Base-by-base conservation (phyloP, 2,888 invertebrate genomes). In the Diogma glabrata region DNA sequence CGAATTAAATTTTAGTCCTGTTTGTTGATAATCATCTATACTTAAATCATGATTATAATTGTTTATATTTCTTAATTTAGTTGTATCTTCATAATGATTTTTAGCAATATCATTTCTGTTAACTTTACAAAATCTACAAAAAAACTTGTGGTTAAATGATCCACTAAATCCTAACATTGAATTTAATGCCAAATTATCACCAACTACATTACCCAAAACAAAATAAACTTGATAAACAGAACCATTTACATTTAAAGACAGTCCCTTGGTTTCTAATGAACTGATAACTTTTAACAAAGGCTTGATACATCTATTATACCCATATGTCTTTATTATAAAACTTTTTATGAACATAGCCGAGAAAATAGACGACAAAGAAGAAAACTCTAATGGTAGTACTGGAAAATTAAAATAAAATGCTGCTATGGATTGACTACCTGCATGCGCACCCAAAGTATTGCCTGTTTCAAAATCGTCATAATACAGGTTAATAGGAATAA, bases 1-100 rank as follows among this genome's bases (percentile, higher is more conserved):
- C 2, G 48, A 48, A 33, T 20, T 48, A 30, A 30, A 28, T 36
- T 48, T 48, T 6, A 48, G 20, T 7, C 48, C 33, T 12, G 36
- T 33, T 12, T 38, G 38, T 17, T 16, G 10, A 38, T 38, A 38
- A 17, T 38, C 38, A 8, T 5, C 38, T 9, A 9, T 14, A 38
- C 6, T n/a, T 16, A 38, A n/a, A 38, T 38, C 16, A 38, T 38
- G 3, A 38, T 38, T 38, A 38, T 38, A 38, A 38, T 38, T 16
- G 3, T 38, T 6, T 9, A 38, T 38, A 10, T 5, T 38, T 16
- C 38, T 38, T 17, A 33, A 16, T n/a, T 38, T 38, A 4, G 16
- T 38, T 16, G 5, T 10, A 38, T 38, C 38, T 38, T 38, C 38
- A 38, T 38, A 38, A 16, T 38, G 14, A 12, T 33, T 14, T 16